phyloP scores from a whole-genome alignment of 2,888 invertebrate genomes.

The Yponomeuta evonymella region DNA sequence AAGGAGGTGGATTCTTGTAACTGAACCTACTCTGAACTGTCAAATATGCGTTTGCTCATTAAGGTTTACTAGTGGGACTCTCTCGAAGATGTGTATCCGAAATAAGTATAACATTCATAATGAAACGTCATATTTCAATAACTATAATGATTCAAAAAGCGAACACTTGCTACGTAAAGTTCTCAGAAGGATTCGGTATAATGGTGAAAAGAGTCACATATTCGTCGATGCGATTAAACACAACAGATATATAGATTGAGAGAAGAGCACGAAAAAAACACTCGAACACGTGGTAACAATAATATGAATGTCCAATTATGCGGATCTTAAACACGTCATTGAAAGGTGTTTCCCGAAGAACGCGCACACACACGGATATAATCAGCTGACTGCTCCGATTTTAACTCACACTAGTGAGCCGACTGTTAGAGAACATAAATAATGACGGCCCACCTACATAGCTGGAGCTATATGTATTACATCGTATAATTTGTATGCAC shows the following conservation, averaged over 20 bases:
- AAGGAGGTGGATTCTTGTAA: too few species aligned
- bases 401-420: conserved; percentile 70
- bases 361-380: conserved; percentile 58
- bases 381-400: conserved; percentile 77
- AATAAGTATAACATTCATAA: too few species aligned
- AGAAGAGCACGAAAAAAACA: conserved; percentile 34
- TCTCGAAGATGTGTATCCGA: too few species aligned
- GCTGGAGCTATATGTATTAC: conserved; percentile 71
- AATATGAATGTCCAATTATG: conserved; percentile 72
- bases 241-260: conserved; percentile 3
- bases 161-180: not conserved
- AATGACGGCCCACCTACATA: conserved; percentile 75
- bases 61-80: too few species aligned
- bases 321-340: conserved; percentile 73
- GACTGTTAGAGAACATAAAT: conserved; percentile 76
- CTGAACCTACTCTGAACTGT: too few species aligned
- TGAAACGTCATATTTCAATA: too few species aligned
- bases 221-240: not conserved
- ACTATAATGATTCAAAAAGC: too few species aligned
- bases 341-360: conserved; percentile 76
- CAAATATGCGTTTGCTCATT: too few species aligned
- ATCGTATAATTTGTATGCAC: conserved; percentile 73
- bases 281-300: conserved; percentile 55
- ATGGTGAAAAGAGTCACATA: not conserved
- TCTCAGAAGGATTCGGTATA: not conserved